Evolutionary conservation across 2,113 vertebrate genomes (phyloP).

Genomic region (Oncorhynchus clarkii): DNA sequence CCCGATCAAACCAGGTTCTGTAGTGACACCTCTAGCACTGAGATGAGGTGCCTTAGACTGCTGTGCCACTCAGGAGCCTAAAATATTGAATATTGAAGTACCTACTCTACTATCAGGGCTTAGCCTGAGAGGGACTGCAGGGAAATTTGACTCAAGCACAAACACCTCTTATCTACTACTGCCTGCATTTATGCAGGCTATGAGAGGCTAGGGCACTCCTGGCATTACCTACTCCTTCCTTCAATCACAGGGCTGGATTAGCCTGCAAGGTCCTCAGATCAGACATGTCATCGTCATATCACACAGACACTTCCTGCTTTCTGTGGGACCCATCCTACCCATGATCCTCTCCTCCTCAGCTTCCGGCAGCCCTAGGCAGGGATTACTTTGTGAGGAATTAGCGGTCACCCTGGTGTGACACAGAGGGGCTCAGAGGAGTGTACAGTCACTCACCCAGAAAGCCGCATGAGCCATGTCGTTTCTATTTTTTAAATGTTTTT

Average conservation of each 20-base stretch:
- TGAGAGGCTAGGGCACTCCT: slow-evolving; percentile 46
- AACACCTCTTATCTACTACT: slow-evolving; percentile 40
- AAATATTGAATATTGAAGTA: not conserved
- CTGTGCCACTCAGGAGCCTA: too few relatives aligned
- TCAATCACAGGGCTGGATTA: not conserved
- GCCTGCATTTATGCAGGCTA: slow-evolving; percentile 30
- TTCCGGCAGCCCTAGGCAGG: slow-evolving; percentile 30
- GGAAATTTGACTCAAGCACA: slow-evolving; percentile 51
- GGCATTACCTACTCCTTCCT: slow-evolving; percentile 22
- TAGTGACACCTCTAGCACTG: too few relatives aligned
- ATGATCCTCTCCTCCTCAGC: slow-evolving; percentile 40
- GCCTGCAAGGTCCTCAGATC: not conserved
- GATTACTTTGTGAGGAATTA: slow-evolving; percentile 56
- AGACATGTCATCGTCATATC: slow-evolving; percentile 31
- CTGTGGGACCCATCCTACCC: slow-evolving; percentile 14
- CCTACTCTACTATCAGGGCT: slow-evolving; percentile 43
- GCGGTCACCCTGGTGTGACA: slow-evolving; percentile 38
- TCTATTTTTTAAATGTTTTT: not conserved
- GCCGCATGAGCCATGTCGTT: not conserved
- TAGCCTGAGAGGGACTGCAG: slow-evolving; percentile 36
- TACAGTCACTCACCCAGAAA: slow-evolving; percentile 18
- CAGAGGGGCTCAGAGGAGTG: slow-evolving; percentile 11
- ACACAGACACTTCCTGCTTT: slow-evolving; percentile 14
- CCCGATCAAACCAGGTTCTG: too few relatives aligned
- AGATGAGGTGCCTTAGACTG: too few relatives aligned